Evolutionary conservation across 1,140 invertebrate species (phyloP).

Genomic region (Caerostris extrusa): DNA sequence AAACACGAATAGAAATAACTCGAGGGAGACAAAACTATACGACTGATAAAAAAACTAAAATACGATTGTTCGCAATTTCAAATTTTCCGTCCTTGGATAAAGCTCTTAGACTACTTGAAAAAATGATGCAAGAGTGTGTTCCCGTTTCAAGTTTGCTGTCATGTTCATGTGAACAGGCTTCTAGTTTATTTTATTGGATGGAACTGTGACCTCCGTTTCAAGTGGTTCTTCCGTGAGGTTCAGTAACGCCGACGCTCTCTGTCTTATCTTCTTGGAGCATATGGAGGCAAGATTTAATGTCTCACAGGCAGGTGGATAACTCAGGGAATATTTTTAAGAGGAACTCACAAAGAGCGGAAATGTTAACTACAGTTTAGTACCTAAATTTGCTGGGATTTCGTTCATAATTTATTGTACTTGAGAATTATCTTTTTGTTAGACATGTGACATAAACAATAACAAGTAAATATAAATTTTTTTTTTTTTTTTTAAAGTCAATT

Average conservation of each 20-base stretch:
- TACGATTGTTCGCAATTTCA: background rate
- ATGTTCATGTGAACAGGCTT: background rate
- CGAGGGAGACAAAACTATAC: no score
- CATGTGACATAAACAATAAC: no score
- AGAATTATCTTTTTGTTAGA: no score
- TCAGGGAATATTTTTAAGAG: background rate
- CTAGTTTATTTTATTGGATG: background rate
- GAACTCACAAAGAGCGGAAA: no score
- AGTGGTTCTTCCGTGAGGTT: conserved; percentile 1
- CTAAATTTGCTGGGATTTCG: no score
- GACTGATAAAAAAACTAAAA: no score
- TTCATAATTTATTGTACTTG: no score
- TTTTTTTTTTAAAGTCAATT: no score
- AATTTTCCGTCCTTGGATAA: background rate
- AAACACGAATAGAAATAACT: no score
- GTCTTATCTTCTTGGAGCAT: conserved; percentile 29
- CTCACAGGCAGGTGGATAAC: background rate
- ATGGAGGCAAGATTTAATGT: conserved; percentile 30
- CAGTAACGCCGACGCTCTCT: conserved; percentile 27
- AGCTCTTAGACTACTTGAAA: background rate
- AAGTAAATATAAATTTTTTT: no score
- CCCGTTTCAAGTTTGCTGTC: background rate
- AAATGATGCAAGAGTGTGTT: background rate
- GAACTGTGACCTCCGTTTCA: background rate
- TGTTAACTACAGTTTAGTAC: no score